phyloP scores from a whole-genome alignment of 2,113 vertebrate genomes.

The Petaurus breviceps region DNA sequence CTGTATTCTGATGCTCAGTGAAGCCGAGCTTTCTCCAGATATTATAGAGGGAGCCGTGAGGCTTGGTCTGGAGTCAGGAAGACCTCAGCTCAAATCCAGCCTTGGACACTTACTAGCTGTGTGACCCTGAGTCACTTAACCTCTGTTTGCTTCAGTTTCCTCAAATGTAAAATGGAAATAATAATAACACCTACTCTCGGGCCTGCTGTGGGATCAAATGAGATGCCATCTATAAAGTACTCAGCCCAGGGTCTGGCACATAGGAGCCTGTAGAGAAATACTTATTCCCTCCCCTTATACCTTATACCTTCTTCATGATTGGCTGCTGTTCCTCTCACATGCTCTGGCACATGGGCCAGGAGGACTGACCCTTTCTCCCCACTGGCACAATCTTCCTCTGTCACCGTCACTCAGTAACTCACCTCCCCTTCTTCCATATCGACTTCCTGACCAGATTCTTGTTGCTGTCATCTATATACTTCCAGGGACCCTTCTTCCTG shows the following conservation, averaged over 20 bases:
- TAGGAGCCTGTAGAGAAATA: no score
- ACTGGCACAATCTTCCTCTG: background rate
- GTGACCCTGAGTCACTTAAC: background rate
- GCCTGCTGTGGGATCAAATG: no score
- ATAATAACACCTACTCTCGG: background rate
- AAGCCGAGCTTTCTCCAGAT: background rate
- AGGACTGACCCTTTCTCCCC: background rate
- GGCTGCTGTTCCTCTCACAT: background rate
- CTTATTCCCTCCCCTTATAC: background rate
- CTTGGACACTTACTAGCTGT: background rate
- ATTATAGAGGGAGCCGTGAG: background rate
- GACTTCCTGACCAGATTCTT: background rate
- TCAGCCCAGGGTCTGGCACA: no score
- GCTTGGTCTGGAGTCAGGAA: no score
- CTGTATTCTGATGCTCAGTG: background rate
- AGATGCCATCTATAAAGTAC: no score
- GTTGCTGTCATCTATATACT: background rate
- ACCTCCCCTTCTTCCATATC: no score
- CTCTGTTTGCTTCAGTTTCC: background rate
- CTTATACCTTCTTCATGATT: background rate
- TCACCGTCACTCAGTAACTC: background rate
- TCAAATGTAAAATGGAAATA: background rate
- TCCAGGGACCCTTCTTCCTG: background rate
- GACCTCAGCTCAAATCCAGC: background rate
- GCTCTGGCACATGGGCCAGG: background rate